phyloP scores from a whole-genome alignment of 2,888 invertebrate species.

The Crepidodera aurea region DNA sequence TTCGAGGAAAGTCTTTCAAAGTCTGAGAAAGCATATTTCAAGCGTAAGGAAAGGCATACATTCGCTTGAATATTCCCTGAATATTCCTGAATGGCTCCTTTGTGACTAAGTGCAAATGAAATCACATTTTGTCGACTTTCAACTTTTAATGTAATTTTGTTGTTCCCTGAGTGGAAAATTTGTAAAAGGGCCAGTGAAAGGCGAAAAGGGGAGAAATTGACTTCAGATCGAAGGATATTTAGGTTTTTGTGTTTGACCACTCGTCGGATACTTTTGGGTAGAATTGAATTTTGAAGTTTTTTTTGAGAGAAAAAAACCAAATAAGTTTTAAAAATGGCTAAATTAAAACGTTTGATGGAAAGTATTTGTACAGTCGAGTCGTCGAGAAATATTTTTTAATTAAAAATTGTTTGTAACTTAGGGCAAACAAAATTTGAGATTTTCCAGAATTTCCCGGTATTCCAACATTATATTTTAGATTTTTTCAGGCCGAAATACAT shows the following conservation, averaged over 20 bases:
- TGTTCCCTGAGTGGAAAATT: slow-evolving; percentile 13
- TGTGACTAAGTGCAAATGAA: slow-evolving; percentile 21
- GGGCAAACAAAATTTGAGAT: no score
- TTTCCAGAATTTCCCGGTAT: no score
- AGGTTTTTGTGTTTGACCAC: slow-evolving; percentile 7
- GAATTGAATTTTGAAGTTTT: neutral
- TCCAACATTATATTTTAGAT: no score
- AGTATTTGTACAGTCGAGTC: no score
- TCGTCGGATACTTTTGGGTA: neutral
- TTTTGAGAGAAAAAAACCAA: no score
- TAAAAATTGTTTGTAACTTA: no score
- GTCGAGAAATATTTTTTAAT: no score
- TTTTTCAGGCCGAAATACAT: no score
- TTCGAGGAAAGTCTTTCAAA: neutral
- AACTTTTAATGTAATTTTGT: slow-evolving; percentile 19
- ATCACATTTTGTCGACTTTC: slow-evolving; percentile 15
- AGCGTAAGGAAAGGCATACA: slow-evolving; percentile 11
- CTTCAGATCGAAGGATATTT: slow-evolving; percentile 1
- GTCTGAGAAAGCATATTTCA: slow-evolving; percentile 10
- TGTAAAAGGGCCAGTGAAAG: slow-evolving; percentile 3
- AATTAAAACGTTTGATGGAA: no score
- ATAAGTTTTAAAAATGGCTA: no score
- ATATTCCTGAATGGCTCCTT: slow-evolving; percentile 15
- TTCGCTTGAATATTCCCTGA: slow-evolving; percentile 7
- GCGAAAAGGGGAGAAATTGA: neutral